Base-by-base conservation (phyloP, 2,113 vertebrate species). In the Taxidea taxus region DNA sequence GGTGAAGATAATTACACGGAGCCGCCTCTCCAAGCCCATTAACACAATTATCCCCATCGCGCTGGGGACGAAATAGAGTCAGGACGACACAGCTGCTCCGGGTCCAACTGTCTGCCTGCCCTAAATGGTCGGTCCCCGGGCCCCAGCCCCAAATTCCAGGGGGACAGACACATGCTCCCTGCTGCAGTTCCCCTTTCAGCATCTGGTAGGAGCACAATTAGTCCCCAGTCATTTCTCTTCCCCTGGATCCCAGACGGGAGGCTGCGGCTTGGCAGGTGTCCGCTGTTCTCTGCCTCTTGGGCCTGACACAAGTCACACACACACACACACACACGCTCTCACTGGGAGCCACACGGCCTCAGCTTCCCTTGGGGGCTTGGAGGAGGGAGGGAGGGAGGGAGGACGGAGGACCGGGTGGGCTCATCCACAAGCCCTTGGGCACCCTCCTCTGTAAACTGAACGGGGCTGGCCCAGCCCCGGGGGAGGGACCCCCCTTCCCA, bases 1-100 rank as follows among this genome's bases (percentile, higher is more conserved):
- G 94, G 97, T 72, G 39, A 96, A 64, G 34, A 91, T 89, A 70
- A 4, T 6, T 56, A 77, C 95, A 62, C 0, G 51, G 91, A 91
- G 92, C 97, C 91, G 0, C 82, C 94, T 8, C 31, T 15, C 56
- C 96, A 96, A 66, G 77, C 97, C 97, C 96, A 87, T 78, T 92
- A 83, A 58, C 96, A 98, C 97, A 94, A 98, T 98, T 97, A 97
- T 97, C 92, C 93, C 94, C 87, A 44, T 87, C 82, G 84, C 95
- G 85, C 8, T 44, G 87, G 88, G 91, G 27, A 0, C 75, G 87
- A 68, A 80, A 92, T 37, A 90, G 66, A 97, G 98, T 88, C 78
- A 74, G 84, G 75, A 70, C 4, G 60, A 96, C 80, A 83, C 88
- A 84, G 95, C 91, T 95, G 94, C 95, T 74, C 54, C 90, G n/a